Conservation (phyloP, 2,888 invertebrate genomes). For the Melipona beecheii region DNA sequence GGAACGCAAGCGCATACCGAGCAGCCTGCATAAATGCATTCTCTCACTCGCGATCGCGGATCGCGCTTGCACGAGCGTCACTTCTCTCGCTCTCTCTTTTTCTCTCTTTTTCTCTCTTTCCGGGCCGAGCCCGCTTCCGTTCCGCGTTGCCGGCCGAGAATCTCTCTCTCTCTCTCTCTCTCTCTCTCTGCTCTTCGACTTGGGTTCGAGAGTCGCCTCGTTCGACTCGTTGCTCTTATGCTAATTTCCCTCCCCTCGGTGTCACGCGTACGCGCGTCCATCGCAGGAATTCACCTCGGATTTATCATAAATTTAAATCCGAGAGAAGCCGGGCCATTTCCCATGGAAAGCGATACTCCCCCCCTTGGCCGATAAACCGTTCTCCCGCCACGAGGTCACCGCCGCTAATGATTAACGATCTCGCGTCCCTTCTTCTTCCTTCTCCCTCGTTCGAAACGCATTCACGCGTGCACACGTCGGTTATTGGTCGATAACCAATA, state of each 20-base stretch:
- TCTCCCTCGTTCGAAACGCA: not conserved
- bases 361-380: slow-evolving; percentile 43
- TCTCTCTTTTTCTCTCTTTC: not conserved
- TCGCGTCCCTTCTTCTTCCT: not conserved
- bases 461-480: not conserved
- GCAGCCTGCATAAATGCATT: slow-evolving; percentile 79
- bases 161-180: slow-evolving; percentile 21
- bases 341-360: slow-evolving; percentile 18
- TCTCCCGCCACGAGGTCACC: slow-evolving; percentile 27
- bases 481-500: not conserved
- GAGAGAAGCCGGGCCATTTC: slow-evolving; percentile 27
- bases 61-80: slow-evolving; percentile 13
- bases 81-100: not conserved
- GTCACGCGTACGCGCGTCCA: slow-evolving; percentile 48
- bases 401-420: slow-evolving; percentile 44
- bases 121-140: slow-evolving; percentile 59
- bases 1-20: slow-evolving; percentile 77
- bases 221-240: slow-evolving; percentile 33
- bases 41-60: slow-evolving; percentile 24
- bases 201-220: slow-evolving; percentile 3
- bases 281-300: slow-evolving; percentile 45
- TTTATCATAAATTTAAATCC: slow-evolving; percentile 60
- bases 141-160: slow-evolving; percentile 38
- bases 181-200: no score
- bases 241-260: slow-evolving; percentile 20